Percentiles rank a stretch among this genome's conserved stretches.
Evolutionary conservation across 2,113 vertebrate species (phyloP).

Genomic region (Nipponia nippon): DNA sequence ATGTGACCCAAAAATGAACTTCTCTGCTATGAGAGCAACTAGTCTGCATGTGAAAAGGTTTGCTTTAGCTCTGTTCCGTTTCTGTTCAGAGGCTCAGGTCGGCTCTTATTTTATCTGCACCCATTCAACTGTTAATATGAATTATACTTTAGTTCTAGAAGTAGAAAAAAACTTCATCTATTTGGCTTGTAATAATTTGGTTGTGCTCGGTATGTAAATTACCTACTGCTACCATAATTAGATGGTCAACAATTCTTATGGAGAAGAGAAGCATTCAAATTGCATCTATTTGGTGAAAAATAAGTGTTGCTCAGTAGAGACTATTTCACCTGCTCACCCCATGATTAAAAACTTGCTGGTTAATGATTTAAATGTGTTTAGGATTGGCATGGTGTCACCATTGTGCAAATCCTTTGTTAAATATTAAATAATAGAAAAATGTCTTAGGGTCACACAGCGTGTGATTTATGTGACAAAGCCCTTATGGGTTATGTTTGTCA

Average conservation of each 20-base stretch:
- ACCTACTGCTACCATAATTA: background rate
- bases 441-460: constrained; percentile 54
- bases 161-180: background rate
- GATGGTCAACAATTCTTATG: background rate
- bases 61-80: background rate
- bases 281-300: constrained; percentile 24
- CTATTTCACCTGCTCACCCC: background rate
- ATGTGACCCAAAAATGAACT: constrained; percentile 57
- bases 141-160: background rate
- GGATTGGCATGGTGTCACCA: constrained; percentile 65
- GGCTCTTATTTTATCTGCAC: background rate
- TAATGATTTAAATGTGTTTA: constrained; percentile 70
- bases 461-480: constrained; percentile 70
- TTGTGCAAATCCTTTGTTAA: constrained; percentile 70
- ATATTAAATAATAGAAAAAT: constrained; percentile 55
- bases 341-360: constrained; percentile 45
- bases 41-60: constrained; percentile 31
- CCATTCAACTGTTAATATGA: background rate
- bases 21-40: background rate
- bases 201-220: constrained; percentile 16
- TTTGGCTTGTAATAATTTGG: background rate
- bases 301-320: background rate
- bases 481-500: constrained; percentile 60
- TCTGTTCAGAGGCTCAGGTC: background rate
- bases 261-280: constrained; percentile 12